A percentile compares a stretch with the other conserved stretches of the same genome.
These are phyloP conservation scores for Ophiothrix spiculata DNA, from an alignment of 35 echinoderm and acorn worm species.

Conservation along the genomic window DNA sequence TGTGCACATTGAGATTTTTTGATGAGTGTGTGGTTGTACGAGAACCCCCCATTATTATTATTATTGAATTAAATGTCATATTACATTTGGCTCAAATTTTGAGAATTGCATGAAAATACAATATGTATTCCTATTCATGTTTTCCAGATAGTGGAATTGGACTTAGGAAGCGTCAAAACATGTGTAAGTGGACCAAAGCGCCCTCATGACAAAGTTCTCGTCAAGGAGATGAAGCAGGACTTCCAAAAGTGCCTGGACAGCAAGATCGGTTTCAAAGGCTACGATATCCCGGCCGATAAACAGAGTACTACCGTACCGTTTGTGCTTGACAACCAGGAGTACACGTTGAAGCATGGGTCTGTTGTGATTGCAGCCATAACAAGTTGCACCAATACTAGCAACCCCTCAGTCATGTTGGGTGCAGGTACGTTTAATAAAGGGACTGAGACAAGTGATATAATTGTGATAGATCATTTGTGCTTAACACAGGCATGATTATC, in stretches of 20 bases:
- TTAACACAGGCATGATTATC: no score
- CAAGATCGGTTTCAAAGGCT: constrained; percentile 93
- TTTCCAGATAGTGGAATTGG: constrained; percentile 87
- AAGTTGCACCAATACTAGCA: constrained; percentile 98
- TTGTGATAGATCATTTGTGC: no score
- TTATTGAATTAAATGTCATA: no score
- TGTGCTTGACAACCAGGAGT: constrained; percentile 70
- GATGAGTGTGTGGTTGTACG: no score
- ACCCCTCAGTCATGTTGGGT: constrained; percentile 98
- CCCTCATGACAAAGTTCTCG: constrained; percentile 93
- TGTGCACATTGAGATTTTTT: no score
- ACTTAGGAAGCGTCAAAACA: constrained; percentile 70
- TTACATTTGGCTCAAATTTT: no score
- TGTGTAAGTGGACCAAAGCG: constrained; percentile 98
- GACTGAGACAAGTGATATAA: no score
- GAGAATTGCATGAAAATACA: no score
- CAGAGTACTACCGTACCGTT: constrained; percentile 71
- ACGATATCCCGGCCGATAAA: constrained; percentile 72
- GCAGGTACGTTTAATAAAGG: constrained; percentile 76
- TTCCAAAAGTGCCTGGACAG: constrained; percentile 89
- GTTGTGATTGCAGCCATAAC: constrained; percentile 99
- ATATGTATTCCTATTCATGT: no score
- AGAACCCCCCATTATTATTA: no score
- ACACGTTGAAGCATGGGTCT: constrained; percentile 73
- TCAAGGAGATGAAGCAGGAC: constrained; percentile 83